Evolutionary conservation across 2,888 invertebrate genomes (phyloP), one percentile per base, ranked within the genome.

Genomic region (Eulithis testata): DNA sequence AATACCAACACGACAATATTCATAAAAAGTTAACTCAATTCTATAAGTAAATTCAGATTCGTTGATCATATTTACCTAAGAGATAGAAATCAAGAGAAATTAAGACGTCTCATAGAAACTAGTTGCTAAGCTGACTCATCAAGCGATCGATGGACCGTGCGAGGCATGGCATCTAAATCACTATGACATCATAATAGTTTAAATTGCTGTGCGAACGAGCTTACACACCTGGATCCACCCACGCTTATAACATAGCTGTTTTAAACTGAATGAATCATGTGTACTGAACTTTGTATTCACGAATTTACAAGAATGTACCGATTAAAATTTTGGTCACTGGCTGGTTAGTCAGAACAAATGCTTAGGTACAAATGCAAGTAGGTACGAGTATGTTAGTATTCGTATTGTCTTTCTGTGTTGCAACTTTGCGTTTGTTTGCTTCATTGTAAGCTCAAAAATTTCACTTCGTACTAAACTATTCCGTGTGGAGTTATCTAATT

Each of bases 171-270:
- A 78, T 78, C 80, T 85, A 80, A 83, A 84, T 85, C 82, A 82
- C 80, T 77, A 79, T 77, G 76, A 79, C 82, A 81, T 81, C 70
- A 82, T 78, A 84, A 84, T 82, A 85, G 79, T 76, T 74, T 76
- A 80, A 84, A 86, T 86, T 83, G 82, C 80, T 84, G 82, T 86
- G 84, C 80, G 84, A 84, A 81, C 82, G 78, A 77, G 74, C 75
- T 78, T 78, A 78, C 83, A 83, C 85, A 88, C 85, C 86, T 83
- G 83, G 83, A 80, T 77, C 77, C 84, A 77, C n/a, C 86, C 86
- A 76, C 78, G 70, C 79, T 78, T 77, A 71, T 52, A 36, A 6
- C 8, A 36, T 52, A 37, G 9, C 37, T 70, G 65, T 72, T 75
- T 76, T 71, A 68, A 79, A 76, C 75, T 77, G 76, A 80, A 83